These are phyloP conservation scores for Prionailurus bengalensis DNA, from an alignment of 2,113 vertebrate species.

Conservation along the genomic window DNA sequence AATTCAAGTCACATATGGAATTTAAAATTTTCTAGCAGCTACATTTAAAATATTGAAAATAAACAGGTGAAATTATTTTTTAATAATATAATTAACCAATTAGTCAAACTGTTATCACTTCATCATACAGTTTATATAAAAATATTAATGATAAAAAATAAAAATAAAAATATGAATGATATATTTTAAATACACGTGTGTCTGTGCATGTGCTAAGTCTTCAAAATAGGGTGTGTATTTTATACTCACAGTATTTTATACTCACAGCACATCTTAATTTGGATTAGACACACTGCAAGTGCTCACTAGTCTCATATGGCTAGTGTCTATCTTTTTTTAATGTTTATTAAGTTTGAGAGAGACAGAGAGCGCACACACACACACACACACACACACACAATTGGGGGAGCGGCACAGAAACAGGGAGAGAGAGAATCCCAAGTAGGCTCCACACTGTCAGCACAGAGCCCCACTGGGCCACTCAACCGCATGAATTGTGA, in stretches of 20 bases:
- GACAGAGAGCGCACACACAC: too few relatives aligned
- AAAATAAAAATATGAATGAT: not conserved
- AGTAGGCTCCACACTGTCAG: too few relatives aligned
- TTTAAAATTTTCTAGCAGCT: not conserved
- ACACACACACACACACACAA: too few relatives aligned
- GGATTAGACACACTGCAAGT: not conserved
- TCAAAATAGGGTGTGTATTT: not conserved
- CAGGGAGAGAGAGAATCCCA: too few relatives aligned
- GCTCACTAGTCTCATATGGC: not conserved
- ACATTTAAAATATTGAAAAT: constrained; percentile 34
- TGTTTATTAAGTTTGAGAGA: too few relatives aligned
- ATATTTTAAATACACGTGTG: not conserved
- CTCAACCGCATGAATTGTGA: too few relatives aligned
- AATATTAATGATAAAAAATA: not conserved
- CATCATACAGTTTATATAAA: not conserved
- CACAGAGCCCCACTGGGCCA: too few relatives aligned
- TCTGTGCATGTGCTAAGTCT: not conserved
- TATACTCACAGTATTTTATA: not conserved
- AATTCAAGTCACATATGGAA: not conserved
- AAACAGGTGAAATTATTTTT: not conserved
- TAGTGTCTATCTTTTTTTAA: not conserved
- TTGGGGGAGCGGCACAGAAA: too few relatives aligned
- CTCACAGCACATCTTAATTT: not conserved
- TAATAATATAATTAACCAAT: not conserved
- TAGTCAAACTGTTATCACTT: not conserved